phyloP scores from a whole-genome alignment of 2,888 invertebrate genomes.

The Agonopterix heracliana region DNA sequence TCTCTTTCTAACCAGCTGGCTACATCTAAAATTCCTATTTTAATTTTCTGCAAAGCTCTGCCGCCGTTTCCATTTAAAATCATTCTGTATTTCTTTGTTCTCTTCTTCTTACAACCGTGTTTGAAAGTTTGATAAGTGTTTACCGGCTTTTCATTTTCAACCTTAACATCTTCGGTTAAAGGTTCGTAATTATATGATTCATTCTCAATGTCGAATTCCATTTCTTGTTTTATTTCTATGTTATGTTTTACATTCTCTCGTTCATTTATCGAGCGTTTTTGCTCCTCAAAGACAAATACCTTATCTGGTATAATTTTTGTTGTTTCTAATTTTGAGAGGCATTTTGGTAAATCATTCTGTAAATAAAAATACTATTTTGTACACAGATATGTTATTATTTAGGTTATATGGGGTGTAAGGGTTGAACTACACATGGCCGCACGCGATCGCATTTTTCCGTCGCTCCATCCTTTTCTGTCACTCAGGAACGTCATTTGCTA shows the following conservation, averaged over 20 bases:
- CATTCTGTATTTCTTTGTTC: constrained; percentile 1
- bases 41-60: constrained; percentile 6
- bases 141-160: too few species aligned
- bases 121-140: too few species aligned
- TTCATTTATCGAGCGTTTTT: neutral
- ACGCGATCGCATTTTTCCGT: too few species aligned
- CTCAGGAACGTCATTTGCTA: too few species aligned
- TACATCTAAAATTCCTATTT: neutral
- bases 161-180: too few species aligned
- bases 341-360: constrained; percentile 8
- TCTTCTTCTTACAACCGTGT: too few species aligned
- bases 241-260: neutral
- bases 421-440: too few species aligned
- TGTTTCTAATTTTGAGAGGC: constrained; percentile 10
- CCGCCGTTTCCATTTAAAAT: constrained; percentile 14
- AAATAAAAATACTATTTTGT: neutral
- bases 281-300: neutral
- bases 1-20: constrained; percentile 17
- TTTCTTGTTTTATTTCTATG: neutral
- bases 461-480: too few species aligned
- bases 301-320: constrained; percentile 5
- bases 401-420: neutral
- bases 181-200: neutral
- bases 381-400: neutral
- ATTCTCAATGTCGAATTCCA: neutral